phyloP scores from a whole-genome alignment of 2,113 vertebrate species.

The Gobius niger region DNA sequence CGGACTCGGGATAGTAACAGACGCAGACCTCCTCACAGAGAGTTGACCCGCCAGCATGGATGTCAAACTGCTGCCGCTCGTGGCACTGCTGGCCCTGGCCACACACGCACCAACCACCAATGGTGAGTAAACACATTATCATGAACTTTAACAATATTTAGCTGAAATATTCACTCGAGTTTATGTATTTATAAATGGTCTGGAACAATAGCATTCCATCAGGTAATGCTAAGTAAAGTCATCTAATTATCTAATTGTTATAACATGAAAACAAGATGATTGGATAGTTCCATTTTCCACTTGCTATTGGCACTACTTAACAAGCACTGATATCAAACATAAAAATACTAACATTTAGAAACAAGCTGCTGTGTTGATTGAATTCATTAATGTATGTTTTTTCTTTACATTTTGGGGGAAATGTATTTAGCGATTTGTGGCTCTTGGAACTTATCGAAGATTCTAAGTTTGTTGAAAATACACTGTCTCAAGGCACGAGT shows the following conservation, averaged over 20 bases:
- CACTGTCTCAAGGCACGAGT: not conserved
- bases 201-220: not conserved
- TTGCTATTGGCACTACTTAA: too few relatives aligned
- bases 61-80: conserved; percentile 80
- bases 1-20: conserved; percentile 69
- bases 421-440: too few relatives aligned
- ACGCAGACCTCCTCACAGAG: conserved; percentile 32
- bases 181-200: not conserved
- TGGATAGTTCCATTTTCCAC: too few relatives aligned
- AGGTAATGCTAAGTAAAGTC: too few relatives aligned
- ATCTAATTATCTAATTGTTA: too few relatives aligned
- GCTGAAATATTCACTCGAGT: not conserved
- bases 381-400: too few relatives aligned
- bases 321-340: too few relatives aligned
- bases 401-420: too few relatives aligned
- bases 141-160: not conserved
- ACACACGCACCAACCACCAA: conserved; percentile 69
- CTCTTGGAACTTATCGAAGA: too few relatives aligned
- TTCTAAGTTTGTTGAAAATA: not conserved
- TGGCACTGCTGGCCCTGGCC: conserved; percentile 78
- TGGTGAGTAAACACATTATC: conserved; percentile 44
- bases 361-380: too few relatives aligned
- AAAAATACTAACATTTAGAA: too few relatives aligned
- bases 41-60: conserved; percentile 77
- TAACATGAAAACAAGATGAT: too few relatives aligned